Conservation (phyloP, 2,888 invertebrate species). For the Ypsolopha scabrella region DNA sequence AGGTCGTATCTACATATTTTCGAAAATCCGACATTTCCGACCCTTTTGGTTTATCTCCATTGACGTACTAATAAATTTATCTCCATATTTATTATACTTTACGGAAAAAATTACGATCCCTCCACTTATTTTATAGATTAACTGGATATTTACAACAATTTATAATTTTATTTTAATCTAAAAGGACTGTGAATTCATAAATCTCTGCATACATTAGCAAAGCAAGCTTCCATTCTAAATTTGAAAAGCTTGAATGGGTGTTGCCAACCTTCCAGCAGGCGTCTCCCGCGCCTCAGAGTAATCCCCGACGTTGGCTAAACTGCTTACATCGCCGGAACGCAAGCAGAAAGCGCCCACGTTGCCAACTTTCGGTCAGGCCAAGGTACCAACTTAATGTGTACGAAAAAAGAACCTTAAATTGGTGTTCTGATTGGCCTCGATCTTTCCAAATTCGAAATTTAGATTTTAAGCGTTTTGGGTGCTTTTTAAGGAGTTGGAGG, state of each 20-base stretch:
- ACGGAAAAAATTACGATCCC: too few relatives aligned
- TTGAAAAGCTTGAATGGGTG: constrained; percentile 58
- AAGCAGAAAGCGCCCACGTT: constrained; percentile 54
- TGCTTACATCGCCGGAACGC: constrained; percentile 77
- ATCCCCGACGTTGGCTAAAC: constrained; percentile 84
- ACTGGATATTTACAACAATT: too few relatives aligned
- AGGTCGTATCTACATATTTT: too few relatives aligned
- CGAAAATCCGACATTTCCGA: too few relatives aligned
- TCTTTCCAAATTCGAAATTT: constrained; percentile 65
- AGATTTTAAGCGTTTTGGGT: constrained; percentile 34
- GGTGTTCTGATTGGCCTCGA: constrained; percentile 64
- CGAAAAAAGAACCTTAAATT: constrained; percentile 33
- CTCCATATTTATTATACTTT: too few relatives aligned
- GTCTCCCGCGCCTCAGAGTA: constrained; percentile 68
- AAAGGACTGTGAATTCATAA: too few relatives aligned
- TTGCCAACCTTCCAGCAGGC: constrained; percentile 67
- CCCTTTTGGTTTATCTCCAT: too few relatives aligned
- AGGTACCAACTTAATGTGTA: constrained; percentile 51
- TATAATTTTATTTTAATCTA: too few relatives aligned
- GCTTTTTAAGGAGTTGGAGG: constrained; percentile 24
- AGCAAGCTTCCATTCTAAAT: constrained; percentile 17
- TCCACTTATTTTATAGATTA: too few relatives aligned
- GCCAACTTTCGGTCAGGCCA: constrained; percentile 67
- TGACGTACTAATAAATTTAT: too few relatives aligned
- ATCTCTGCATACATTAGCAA: too few relatives aligned